Percentiles rank a stretch among this genome's conserved stretches.
Conservation (phyloP, 2,797 vertebrate genomes). For the Oreochromis mossambicus region DNA sequence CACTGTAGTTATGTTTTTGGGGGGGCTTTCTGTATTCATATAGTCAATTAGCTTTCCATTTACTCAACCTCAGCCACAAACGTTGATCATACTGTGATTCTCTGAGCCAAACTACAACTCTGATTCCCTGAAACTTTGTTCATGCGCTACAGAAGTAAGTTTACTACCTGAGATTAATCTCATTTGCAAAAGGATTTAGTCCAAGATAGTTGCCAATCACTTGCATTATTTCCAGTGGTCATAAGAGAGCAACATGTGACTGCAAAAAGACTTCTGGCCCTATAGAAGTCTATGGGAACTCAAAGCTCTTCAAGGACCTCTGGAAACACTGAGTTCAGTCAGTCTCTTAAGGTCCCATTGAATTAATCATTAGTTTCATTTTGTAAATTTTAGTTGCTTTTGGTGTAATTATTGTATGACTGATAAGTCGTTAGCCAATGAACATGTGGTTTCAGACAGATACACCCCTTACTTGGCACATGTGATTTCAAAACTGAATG, state of each 20-base stretch:
- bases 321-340: background rate
- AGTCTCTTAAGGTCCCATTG: background rate
- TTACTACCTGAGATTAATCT: background rate
- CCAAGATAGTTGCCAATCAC: rapidly evolving
- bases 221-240: background rate
- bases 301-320: background rate
- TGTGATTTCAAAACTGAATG: background rate
- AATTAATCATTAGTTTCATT: background rate
- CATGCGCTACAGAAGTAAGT: background rate
- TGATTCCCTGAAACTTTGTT: background rate
- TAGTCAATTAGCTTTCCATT: background rate
- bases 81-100: background rate
- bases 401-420: background rate
- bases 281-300: background rate
- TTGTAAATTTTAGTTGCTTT: background rate
- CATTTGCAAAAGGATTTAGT: background rate
- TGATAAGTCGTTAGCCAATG: background rate
- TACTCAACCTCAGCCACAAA: background rate
- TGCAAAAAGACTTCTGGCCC: background rate
- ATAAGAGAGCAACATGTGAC: background rate
- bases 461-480: background rate
- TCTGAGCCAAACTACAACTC: background rate
- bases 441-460: background rate
- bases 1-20: background rate
- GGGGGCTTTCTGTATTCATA: background rate